A percentile compares a stretch with the other conserved stretches of the same genome.
These are phyloP conservation scores for Gouania willdenowi DNA, from an alignment of 2,797 vertebrate species.

Conservation along the genomic window DNA sequence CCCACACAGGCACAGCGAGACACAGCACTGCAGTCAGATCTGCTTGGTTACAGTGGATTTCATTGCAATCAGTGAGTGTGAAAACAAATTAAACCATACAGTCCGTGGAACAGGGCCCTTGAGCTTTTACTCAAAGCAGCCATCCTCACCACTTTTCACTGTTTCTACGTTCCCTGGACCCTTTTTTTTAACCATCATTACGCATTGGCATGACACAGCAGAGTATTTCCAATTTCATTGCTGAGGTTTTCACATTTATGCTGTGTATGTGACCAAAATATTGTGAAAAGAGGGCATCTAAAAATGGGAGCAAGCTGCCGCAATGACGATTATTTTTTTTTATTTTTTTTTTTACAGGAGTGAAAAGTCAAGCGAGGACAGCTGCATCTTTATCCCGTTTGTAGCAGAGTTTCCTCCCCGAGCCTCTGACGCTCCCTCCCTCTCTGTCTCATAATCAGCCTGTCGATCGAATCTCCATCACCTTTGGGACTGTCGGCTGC, in stretches of 20 bases:
- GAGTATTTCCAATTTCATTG: conserved; percentile 21
- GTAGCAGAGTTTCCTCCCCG: conserved; percentile 46
- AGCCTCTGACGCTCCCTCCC: conserved; percentile 40
- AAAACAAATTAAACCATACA: conserved; percentile 50
- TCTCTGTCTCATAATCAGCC: conserved; percentile 57
- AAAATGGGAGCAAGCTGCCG: conserved; percentile 57
- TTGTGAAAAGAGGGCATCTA: conserved; percentile 58
- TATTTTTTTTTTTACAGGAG: conserved; percentile 34
- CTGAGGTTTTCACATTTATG: conserved; percentile 26
- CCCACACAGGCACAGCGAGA: conserved; percentile 58
- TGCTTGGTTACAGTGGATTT: conserved; percentile 56
- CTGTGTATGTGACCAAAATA: conserved; percentile 18
- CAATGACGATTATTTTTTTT: conserved; percentile 47
- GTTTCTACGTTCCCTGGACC: conserved; percentile 21
- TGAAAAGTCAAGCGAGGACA: conserved; percentile 54
- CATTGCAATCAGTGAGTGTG: conserved; percentile 44
- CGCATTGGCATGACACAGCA: conserved; percentile 11
- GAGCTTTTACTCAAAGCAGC: conserved; percentile 34
- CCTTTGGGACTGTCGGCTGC: conserved; percentile 54
- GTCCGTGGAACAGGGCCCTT: conserved; percentile 42
- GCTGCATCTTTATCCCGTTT: conserved; percentile 41
- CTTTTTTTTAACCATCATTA: background rate
- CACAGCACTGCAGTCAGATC: conserved; percentile 56
- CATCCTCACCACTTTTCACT: conserved; percentile 30
- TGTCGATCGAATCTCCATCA: conserved; percentile 59